These are phyloP conservation scores for Hapalemur alaotrensis DNA, from an alignment of 2,797 vertebrate species.

Conservation along the genomic window DNA sequence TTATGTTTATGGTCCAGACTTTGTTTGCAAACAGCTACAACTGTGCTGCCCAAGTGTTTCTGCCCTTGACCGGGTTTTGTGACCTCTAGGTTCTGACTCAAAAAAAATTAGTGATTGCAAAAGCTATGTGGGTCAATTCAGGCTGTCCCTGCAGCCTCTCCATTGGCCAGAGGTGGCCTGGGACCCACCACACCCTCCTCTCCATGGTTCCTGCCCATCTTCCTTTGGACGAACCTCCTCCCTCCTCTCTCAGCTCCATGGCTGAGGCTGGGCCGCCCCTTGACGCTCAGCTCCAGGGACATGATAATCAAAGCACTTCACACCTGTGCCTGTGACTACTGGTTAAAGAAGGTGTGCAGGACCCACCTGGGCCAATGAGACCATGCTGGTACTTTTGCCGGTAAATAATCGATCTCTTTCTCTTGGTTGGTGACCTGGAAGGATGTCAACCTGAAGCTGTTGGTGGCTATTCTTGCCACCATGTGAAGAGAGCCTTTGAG, in stretches of 20 bases:
- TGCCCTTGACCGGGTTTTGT: not conserved
- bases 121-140: not conserved
- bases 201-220: accelerated
- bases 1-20: not conserved
- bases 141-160: not conserved
- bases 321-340: not conserved
- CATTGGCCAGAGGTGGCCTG: not conserved
- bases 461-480: not conserved
- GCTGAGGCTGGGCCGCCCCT: not conserved
- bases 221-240: no score
- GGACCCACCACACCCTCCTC: not conserved
- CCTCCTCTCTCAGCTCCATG: not conserved
- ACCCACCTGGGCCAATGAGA: not conserved
- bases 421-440: not conserved
- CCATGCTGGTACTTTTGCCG: no score
- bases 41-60: not conserved
- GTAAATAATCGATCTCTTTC: not conserved
- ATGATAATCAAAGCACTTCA: not conserved
- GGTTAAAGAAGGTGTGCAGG: not conserved
- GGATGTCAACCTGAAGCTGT: not conserved
- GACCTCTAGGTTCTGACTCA: not conserved
- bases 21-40: not conserved
- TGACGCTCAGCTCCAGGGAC: not conserved
- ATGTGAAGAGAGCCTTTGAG: not conserved
- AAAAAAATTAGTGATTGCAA: not conserved